Evolutionary conservation across 2,113 vertebrate genomes (phyloP), one percentile per base, ranked within the genome.

Genomic region (Rhea americana): DNA sequence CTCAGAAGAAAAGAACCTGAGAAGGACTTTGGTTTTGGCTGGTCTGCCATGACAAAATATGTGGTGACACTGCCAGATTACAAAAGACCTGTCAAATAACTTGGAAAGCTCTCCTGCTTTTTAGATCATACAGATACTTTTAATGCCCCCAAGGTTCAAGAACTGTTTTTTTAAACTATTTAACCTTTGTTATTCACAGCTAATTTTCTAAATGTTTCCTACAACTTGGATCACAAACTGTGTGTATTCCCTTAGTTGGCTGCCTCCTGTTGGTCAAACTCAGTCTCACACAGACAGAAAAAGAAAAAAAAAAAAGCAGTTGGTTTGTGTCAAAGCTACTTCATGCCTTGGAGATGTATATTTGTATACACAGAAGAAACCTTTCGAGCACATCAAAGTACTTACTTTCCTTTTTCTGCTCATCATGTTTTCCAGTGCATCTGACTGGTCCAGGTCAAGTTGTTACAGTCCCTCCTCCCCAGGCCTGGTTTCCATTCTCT

Each of bases 361-460:
- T 82, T 86, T 71, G 37, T 2, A 1, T n/a, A 45, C 39, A 17
- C 11, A 72, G 48, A 84, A 81, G 32, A 76, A 82, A 79, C 48
- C 5, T 89, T 93, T 37, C 55, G 35, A 19, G 55, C 62, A 10
- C 8, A 61, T 85, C 21, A n/a, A 14, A 88, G 67, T 58, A 78
- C 90, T 96, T 20, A 87, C 80, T 87, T 96, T 95, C 58, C 61
- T 95, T 93, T 96, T 97, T 61, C 47, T 41, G 90, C 89, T 95
- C 58, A 85, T 89, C 56, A 28, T 11, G 13, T 24, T 94, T 94
- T 94, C 94, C 94, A 74, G 16, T 93, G 96, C 87, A 91, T 96
- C 74, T 95, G 70, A 89, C 67, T 76, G 74, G 8, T 24, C 55
- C 30, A 9, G 1, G 28, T 85, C 68, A 77, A 30, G 32, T 84